A percentile compares a stretch with the other conserved stretches of the same genome.
Evolutionary conservation across 1,140 invertebrate genomes (phyloP).

Genomic region (Caenorhabditis elegans): WBcel235 BX284606.5:9497501-9498000

Average conservation of each 20-base stretch:
- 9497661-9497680: constrained; percentile 14
- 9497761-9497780: neutral
- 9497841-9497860: too few relatives aligned
- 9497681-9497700: neutral
- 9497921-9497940: too few relatives aligned
- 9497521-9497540: neutral
- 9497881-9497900: too few relatives aligned
- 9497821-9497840: too few relatives aligned
- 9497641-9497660: constrained; percentile 8
- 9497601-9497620: neutral
- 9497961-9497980: too few relatives aligned
- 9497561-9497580: neutral
- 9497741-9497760: neutral
- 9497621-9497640: constrained; percentile 1
- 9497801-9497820: too few relatives aligned
- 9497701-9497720: neutral
- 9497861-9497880: too few relatives aligned
- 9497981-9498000: too few relatives aligned
- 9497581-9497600: neutral
- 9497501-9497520: neutral
- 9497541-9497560: constrained; percentile 19
- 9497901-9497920: too few relatives aligned
- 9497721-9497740: constrained; percentile 12
- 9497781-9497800: too few relatives aligned
- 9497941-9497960: too few relatives aligned